Evolutionary conservation across 1,140 invertebrate species (phyloP).

Genomic region (Solenopsis fugax): DNA sequence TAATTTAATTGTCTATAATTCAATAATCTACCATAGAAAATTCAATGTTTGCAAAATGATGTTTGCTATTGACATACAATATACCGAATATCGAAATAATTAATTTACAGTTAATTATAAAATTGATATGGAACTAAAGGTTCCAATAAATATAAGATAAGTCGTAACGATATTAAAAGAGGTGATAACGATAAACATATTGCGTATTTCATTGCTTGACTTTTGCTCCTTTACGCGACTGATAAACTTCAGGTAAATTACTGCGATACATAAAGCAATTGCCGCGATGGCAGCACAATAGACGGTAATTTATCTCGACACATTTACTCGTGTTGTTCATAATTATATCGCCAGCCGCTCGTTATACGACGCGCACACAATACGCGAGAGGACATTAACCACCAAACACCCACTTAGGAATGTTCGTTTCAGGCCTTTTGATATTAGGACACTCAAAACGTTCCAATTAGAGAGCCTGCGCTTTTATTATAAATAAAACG

Average conservation of each 20-base stretch:
- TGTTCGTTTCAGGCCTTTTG: conserved; percentile 21
- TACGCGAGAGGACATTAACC: conserved; percentile 33
- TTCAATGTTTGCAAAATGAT: neutral
- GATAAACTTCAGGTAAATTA: conserved; percentile 49
- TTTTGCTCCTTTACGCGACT: conserved; percentile 27
- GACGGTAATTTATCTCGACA: conserved; percentile 53
- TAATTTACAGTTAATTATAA: neutral
- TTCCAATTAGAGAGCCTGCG: neutral
- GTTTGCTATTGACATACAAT: neutral
- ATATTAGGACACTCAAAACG: neutral
- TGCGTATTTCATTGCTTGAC: neutral
- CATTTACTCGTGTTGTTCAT: conserved; percentile 55
- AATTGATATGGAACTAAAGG: neutral
- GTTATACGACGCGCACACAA: conserved; percentile 33
- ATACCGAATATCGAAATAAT: conserved; percentile 3
- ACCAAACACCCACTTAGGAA: conserved; percentile 19
- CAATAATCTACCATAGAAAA: conserved; percentile 11
- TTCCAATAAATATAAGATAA: neutral
- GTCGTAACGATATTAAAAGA: neutral
- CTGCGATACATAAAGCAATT: conserved; percentile 51
- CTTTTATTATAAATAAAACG: neutral
- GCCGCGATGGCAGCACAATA: conserved; percentile 38
- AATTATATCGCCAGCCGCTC: conserved; percentile 42
- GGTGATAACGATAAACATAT: neutral
- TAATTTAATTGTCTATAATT: conserved; percentile 25